Base-by-base conservation (phyloP, 2,888 invertebrate species). In the Cactoblastis cactorum region DNA sequence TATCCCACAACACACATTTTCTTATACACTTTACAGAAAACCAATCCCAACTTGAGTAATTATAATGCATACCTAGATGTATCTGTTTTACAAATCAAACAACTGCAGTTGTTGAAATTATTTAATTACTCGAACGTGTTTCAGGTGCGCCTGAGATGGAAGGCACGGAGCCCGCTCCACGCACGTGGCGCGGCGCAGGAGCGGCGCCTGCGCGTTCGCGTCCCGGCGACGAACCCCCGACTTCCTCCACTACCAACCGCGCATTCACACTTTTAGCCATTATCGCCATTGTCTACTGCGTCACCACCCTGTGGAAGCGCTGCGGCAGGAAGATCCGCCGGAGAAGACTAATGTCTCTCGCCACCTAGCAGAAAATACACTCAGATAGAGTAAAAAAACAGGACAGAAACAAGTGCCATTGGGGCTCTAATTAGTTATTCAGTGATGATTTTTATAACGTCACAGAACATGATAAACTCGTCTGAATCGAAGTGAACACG, bases 171-270 rank as follows among this genome's bases (percentile, higher is more conserved):
- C 83, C 88, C 8, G 92, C 91, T 3, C 79, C 91, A 12, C 87
- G 91, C 56, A 90, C 90, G 12, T 92, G 92, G 92, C 82, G 91
- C 5, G 91, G 90, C 9, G 88, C 89, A 8, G 88, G 79, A 9
- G 85, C 80, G 0, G 81, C 71, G 18, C 81, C 78, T 28, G 77
- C 75, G 0, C 66, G 69, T 1, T 53, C 61, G 1, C 70, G 64
- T 18, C 58, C 55, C 2, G 69, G 61, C 11, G 34, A 15, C n/a
- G 70, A 67, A 11, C 55, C 58, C 52, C 54, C 69, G 53, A 43
- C 80, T 63, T 58, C 83, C 57, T 61, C 60, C 19, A 54, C 75
- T 28, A 53, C 63, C 32, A 65, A 57, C 52, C 70, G 79, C 2
- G 74, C 74, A 1, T 51, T 79, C 45, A 69, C 78, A 0, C 62